Evolutionary conservation across 2,797 vertebrate species (phyloP), one percentile per base, ranked within the genome.

Genomic region (Ctenopoma multispine): DNA sequence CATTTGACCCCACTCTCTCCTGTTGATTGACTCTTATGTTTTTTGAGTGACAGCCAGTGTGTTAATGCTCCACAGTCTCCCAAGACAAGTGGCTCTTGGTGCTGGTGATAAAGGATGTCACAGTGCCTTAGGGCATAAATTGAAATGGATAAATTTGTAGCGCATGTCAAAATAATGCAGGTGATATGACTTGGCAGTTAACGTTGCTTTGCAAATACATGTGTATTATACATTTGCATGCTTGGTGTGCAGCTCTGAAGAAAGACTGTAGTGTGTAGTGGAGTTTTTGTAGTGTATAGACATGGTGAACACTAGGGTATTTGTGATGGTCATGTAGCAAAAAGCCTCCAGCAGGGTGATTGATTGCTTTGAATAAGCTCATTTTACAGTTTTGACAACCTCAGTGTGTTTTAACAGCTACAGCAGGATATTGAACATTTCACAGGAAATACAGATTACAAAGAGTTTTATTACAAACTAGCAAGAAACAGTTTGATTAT

Each of bases 21-120:
- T 81, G 84, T 83, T 84, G 86, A 92, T 88, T 79, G 88, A 72
- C 51, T 54, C 53, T 65, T 67, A 70, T 74, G 81, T 7, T 31
- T 7, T 68, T 50, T 82, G 82, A 84, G 44, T 73, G 89, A 80
- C 81, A 77, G 77, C 72, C 58, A 50, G 43, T 59, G 84, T 44
- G 57, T 65, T 72, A 64, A 84, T 54, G 60, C 58, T 49, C 60
- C 57, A 64, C 58, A 63, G 21, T 69, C 72, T 80, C 65, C 49
- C 63, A n/a, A 51, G 67, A 84, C 69, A 80, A 83, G 74, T 75
- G 65, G 14, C 55, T 81, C 65, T 70, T 53, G 67, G 60, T 72
- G 68, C 74, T 71, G 49, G 77, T 74, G 54, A 68, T 51, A 50
- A 71, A 77, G 48, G 27, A 79, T 62, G 79, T 73, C 75, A 69